Evolutionary conservation across 2,113 vertebrate genomes (phyloP), one percentile per base, ranked within the genome.

Genomic region (Eretmochelys imbricata): DNA sequence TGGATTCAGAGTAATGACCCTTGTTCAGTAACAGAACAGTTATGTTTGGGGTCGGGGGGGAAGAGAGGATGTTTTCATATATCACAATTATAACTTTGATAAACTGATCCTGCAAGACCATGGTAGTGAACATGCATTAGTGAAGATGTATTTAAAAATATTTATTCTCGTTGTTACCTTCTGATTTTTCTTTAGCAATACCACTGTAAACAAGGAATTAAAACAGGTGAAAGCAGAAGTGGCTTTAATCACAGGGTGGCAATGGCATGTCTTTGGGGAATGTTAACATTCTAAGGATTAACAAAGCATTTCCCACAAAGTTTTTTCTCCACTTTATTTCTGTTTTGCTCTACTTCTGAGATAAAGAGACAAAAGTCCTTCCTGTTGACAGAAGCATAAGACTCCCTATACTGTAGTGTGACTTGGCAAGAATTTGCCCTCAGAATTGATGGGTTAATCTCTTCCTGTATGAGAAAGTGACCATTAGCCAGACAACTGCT

Each of bases 301-400:
- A 94, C 65, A 84, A 72, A 85, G 89, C 1, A 88, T 91, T 96
- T 87, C 53, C 35, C 78, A 31, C 25, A 51, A 89, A 49, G 29
- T 69, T 81, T 88, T 78, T 48, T 94, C 89, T 7, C 22, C 13
- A 50, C 88, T 93, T 81, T 51, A 62, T 94, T 93, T 89, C 8
- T 57, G 20, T 93, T 97, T 92, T 38, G 55, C 87, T 81, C 55
- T 76, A 22, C 54, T 53, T 90, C 89, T 81, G 75, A 89, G 81
- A 85, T 42, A 22, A 79, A 78, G 93, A 85, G 9, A 24, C 27
- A 82, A 57, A 38, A 51, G 2, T 25, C 54, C 75, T 87, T 69
- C 31, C 27, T 59, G 1, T 24, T 3, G 1, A 82, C 3, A 27
- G 89, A 49, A 51, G 81, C 59, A 51, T 14, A 13, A 7, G 48